Base-by-base conservation (phyloP, 2,797 vertebrate genomes). In the Dallia pectoralis region DNA sequence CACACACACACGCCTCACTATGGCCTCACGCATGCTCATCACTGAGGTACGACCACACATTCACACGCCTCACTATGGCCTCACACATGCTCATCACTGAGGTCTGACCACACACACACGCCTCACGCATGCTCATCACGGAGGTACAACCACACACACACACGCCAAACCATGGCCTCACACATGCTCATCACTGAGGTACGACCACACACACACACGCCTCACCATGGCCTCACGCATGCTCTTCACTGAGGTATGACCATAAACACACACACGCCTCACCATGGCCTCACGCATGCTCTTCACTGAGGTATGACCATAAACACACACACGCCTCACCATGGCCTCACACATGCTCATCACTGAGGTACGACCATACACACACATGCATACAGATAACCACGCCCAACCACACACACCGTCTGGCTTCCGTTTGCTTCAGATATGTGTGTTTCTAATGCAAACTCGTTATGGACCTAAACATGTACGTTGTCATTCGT, bases 21-120 rank as follows among this genome's bases (percentile, higher is more conserved):
- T 99, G 98, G 98, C 98, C 77, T 99, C 97, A 25, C 94, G 97
- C n/a, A 98, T 99, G 97, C 87, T 99, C 74, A 99, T 99, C 90
- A 98, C 94, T 25, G 98, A 99, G 97, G 98, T 98, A 85, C 67
- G 84, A 18, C 64, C 59, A 53, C 25, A 75, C 48, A 56, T 4
- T 67, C 40, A 44, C 73, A 79, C 44, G 33, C 6, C 56, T 30
- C 44, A 32, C 59, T 36, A 44, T 44, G 59, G 40, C 61, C 51
- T 25, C 53, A 33, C 63, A 27, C 49, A 40, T 15, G 29, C 25
- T 61, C 49, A 33, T 49, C 16, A 49, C 15, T 15, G 47, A 49
- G 47, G 47, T 49, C 15, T 4, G 47, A 49, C 47, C 19, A 70
- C 18, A 49, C 9, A 47, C 16, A 16, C 19, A 14, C 19, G 32